These are phyloP conservation scores for Toxostoma redivivum DNA, from an alignment of 2,113 vertebrate species.

Conservation along the genomic window DNA sequence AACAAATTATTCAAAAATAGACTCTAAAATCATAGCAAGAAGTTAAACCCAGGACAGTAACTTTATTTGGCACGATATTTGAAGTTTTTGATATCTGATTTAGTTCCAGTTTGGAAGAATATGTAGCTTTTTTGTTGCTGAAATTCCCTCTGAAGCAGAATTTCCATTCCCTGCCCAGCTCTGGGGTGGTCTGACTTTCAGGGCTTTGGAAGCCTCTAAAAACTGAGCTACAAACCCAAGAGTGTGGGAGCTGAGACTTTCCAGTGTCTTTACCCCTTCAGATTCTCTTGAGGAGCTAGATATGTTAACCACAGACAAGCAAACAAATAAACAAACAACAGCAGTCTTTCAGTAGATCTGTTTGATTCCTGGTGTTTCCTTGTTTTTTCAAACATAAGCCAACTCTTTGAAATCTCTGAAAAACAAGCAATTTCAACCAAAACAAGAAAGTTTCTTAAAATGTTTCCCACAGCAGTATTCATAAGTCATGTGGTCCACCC, in stretches of 20 bases:
- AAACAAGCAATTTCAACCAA: conserved; percentile 20
- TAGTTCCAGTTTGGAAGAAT: conserved; percentile 31
- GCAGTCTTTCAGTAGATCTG: conserved; percentile 1
- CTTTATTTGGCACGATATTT: conserved; percentile 4
- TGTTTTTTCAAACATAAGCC: neutral
- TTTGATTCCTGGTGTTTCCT: neutral
- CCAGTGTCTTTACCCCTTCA: neutral
- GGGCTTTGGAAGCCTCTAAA: conserved; percentile 1
- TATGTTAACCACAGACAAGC: neutral
- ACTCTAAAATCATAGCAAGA: neutral
- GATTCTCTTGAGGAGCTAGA: neutral
- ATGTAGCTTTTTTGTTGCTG: conserved; percentile 25
- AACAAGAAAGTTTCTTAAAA: conserved; percentile 3
- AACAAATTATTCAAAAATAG: neutral
- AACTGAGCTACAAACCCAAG: neutral
- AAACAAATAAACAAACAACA: conserved; percentile 24
- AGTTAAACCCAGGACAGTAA: conserved; percentile 6
- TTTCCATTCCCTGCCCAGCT: conserved; percentile 50
- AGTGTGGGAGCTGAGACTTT: neutral
- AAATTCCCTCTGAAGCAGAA: conserved; percentile 32
- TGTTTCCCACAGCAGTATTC: conserved; percentile 29
- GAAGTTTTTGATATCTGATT: conserved; percentile 9
- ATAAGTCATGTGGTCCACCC: neutral
- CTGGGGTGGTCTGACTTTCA: conserved; percentile 52
- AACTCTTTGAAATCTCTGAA: conserved; percentile 22